These are phyloP conservation scores for Calameuta filiformis DNA, from an alignment of 2,888 invertebrate genomes.

Conservation along the genomic window DNA sequence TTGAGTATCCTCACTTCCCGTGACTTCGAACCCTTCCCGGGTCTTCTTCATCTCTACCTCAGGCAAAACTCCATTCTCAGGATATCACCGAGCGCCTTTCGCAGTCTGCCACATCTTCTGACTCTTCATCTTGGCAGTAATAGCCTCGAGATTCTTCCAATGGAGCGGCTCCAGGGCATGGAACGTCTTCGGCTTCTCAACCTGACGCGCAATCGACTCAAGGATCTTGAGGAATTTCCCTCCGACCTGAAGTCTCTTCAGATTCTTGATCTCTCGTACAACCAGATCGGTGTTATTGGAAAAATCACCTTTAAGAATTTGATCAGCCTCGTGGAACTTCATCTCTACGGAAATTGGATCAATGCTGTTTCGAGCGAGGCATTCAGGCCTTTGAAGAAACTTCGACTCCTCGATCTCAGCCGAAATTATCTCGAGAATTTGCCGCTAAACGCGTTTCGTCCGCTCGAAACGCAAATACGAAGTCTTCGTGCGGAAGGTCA, in stretches of 20 bases:
- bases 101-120: conserved; percentile 79
- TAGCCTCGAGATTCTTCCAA: conserved; percentile 84
- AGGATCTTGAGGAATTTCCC: conserved; percentile 85
- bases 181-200: conserved; percentile 80
- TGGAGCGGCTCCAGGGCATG: conserved; percentile 85
- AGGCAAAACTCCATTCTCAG: conserved; percentile 80
- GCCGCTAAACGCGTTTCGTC: conserved; percentile 80
- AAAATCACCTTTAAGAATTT: conserved; percentile 83
- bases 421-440: conserved; percentile 87
- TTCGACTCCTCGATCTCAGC: conserved; percentile 82
- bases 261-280: conserved; percentile 84
- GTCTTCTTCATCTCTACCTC: conserved; percentile 79
- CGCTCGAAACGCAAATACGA: conserved; percentile 86
- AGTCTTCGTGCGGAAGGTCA: conserved; percentile 84
- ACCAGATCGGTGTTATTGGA: conserved; percentile 83
- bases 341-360: conserved; percentile 86
- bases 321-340: conserved; percentile 79
- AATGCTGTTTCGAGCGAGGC: conserved; percentile 82
- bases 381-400: conserved; percentile 80
- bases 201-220: conserved; percentile 86
- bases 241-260: conserved; percentile 81
- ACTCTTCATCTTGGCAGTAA: conserved; percentile 88
- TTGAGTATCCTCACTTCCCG: conserved; percentile 85
- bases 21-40: conserved; percentile 87
- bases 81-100: conserved; percentile 88